Conservation (phyloP, 1,140 invertebrate genomes). For the Drosophila tristis region DNA sequence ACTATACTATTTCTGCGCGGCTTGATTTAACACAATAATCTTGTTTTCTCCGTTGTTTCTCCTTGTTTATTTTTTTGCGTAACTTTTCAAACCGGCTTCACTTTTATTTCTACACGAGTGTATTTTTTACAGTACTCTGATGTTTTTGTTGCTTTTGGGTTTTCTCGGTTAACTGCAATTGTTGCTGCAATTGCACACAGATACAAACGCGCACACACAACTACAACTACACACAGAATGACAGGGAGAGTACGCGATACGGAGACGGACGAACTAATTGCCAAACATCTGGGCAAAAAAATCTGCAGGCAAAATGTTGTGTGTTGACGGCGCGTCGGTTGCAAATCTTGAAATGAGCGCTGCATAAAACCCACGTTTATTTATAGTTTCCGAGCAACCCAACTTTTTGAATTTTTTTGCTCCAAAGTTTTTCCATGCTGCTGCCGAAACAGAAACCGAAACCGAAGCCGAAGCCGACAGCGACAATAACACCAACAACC, state of each 20-base stretch:
- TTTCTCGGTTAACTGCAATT: constrained; percentile 81
- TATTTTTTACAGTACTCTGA: constrained; percentile 27
- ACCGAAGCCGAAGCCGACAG: not conserved
- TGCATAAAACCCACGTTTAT: constrained; percentile 78
- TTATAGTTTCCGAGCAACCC: constrained; percentile 77
- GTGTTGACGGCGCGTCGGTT: constrained; percentile 67
- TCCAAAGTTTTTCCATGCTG: constrained; percentile 65
- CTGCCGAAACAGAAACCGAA: constrained; percentile 45
- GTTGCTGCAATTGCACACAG: constrained; percentile 72
- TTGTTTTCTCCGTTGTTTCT: constrained; percentile 46
- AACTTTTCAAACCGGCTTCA: constrained; percentile 80
- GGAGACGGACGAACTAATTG: constrained; percentile 18
- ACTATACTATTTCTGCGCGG: constrained; percentile 49
- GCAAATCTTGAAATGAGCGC: constrained; percentile 83
- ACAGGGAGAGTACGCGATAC: no score
- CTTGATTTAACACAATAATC: constrained; percentile 61
- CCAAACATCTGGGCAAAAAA: constrained; percentile 56
- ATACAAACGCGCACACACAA: constrained; percentile 13
- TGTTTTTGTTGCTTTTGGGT: constrained; percentile 53
- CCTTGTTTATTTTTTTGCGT: constrained; percentile 59
- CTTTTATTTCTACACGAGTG: constrained; percentile 74
- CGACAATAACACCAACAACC: constrained; percentile 23
- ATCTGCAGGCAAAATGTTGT: constrained; percentile 33
- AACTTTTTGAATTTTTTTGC: constrained; percentile 42
- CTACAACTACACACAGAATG: constrained; percentile 19